Evolutionary conservation across 2,113 vertebrate species (phyloP).

Genomic region (Haplotaxodon microlepis): DNA sequence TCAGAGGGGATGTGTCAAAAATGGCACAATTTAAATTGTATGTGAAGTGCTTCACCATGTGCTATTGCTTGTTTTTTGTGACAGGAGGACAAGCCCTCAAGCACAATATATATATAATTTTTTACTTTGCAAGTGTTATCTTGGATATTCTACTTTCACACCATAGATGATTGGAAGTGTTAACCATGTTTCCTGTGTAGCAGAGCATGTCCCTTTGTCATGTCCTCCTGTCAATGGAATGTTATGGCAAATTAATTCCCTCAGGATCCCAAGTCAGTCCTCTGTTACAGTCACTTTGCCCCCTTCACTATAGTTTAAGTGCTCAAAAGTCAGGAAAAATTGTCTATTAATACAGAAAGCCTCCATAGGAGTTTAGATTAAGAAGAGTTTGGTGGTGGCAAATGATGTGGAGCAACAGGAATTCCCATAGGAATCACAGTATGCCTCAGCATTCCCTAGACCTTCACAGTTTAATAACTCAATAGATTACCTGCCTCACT

Average conservation of each 20-base stretch:
- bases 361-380: background rate
- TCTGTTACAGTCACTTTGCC: background rate
- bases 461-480: constrained; percentile 71
- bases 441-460: constrained; percentile 43
- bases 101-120: background rate
- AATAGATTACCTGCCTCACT: constrained; percentile 69
- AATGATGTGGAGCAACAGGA: constrained; percentile 17
- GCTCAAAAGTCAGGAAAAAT: constrained; percentile 28
- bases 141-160: constrained; percentile 22
- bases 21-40: constrained; percentile 30
- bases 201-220: constrained; percentile 25
- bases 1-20: constrained; percentile 38
- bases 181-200: constrained; percentile 29
- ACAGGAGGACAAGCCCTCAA: constrained; percentile 29
- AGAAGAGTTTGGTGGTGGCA: background rate
- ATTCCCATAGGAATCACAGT: constrained; percentile 46
- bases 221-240: constrained; percentile 19
- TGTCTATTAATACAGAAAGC: constrained; percentile 34
- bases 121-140: background rate
- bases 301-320: background rate
- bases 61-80: constrained; percentile 22
- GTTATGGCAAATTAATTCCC: constrained; percentile 52
- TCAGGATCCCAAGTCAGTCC: constrained; percentile 16
- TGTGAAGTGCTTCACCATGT: constrained; percentile 8
- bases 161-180: constrained; percentile 25